phyloP scores from a whole-genome alignment of 2,888 invertebrate genomes.

The Pegoplata infirma region DNA sequence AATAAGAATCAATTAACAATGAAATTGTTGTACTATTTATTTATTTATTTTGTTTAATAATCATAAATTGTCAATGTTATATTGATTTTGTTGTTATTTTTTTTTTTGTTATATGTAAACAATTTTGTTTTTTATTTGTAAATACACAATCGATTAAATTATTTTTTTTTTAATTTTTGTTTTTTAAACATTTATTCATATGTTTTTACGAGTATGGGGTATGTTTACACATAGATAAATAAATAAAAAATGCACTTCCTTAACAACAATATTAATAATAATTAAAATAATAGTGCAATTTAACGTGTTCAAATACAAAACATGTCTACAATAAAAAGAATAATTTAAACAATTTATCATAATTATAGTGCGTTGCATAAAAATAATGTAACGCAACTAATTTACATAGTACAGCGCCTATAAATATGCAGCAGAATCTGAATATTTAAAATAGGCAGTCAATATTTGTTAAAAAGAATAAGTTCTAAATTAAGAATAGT shows the following conservation, averaged over 20 bases:
- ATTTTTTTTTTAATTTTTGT: too few relatives aligned
- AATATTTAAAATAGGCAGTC: too few relatives aligned
- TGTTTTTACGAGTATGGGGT: too few relatives aligned
- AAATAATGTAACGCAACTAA: too few relatives aligned
- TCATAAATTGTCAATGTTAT: slow-evolving; percentile 39
- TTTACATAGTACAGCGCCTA: too few relatives aligned
- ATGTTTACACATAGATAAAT: neutral
- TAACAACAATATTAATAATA: slow-evolving; percentile 26
- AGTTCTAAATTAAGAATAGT: too few relatives aligned
- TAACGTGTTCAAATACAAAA: slow-evolving; percentile 33
- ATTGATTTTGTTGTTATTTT: slow-evolving; percentile 19
- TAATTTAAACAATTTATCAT: slow-evolving; percentile 44
- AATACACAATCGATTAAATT: neutral
- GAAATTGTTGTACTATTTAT: slow-evolving; percentile 20
- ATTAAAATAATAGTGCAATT: slow-evolving; percentile 6
- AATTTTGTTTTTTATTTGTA: neutral
- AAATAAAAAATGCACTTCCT: slow-evolving; percentile 35
- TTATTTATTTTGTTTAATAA: slow-evolving; percentile 9
- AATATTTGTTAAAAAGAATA: too few relatives aligned
- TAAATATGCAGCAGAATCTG: too few relatives aligned
- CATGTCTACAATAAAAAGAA: slow-evolving; percentile 45
- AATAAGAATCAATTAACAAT: slow-evolving; percentile 51
- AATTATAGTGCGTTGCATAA: too few relatives aligned
- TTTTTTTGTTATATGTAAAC: neutral
- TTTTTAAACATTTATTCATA: neutral